These are phyloP conservation scores for Xiphorhynchus erythropygius DNA, from an alignment of 2,797 vertebrate genomes.

Conservation along the genomic window DNA sequence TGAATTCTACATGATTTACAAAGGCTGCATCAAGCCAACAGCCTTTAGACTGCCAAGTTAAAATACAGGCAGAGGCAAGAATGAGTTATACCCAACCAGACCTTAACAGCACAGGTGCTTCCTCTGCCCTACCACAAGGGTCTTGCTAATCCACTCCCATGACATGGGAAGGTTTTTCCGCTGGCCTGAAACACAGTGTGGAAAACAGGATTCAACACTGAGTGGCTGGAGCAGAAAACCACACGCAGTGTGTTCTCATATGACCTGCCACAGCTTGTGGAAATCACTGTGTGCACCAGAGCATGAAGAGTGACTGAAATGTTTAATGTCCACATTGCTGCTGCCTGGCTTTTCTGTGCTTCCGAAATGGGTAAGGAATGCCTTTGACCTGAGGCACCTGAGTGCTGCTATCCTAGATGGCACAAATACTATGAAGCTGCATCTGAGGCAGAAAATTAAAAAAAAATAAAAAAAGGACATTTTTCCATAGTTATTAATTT, in stretches of 20 bases:
- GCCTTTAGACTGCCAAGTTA: not conserved
- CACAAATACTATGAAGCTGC: not conserved
- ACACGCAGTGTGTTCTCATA: not conserved
- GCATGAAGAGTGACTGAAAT: not conserved
- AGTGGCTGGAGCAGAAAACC: not conserved
- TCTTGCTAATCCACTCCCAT: not conserved
- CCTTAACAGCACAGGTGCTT: not conserved
- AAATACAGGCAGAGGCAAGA: not conserved
- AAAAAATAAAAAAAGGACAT: rapidly evolving
- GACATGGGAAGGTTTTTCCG: not conserved
- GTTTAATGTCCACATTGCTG: not conserved
- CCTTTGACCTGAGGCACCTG: not conserved
- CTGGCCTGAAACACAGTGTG: not conserved
- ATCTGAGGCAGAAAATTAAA: not conserved
- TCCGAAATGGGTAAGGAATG: not conserved
- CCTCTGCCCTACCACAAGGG: not conserved
- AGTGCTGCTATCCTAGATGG: not conserved
- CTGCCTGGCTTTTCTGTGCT: not conserved
- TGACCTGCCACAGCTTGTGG: slow-evolving; percentile 7
- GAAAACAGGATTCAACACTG: not conserved
- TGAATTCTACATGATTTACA: rapidly evolving
- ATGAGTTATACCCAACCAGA: not conserved
- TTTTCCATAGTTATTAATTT: not conserved
- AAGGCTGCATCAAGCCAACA: not conserved
- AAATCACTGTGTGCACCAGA: not conserved